phyloP scores from a whole-genome alignment of 2,113 vertebrate species.

The Crotophaga sulcirostris region DNA sequence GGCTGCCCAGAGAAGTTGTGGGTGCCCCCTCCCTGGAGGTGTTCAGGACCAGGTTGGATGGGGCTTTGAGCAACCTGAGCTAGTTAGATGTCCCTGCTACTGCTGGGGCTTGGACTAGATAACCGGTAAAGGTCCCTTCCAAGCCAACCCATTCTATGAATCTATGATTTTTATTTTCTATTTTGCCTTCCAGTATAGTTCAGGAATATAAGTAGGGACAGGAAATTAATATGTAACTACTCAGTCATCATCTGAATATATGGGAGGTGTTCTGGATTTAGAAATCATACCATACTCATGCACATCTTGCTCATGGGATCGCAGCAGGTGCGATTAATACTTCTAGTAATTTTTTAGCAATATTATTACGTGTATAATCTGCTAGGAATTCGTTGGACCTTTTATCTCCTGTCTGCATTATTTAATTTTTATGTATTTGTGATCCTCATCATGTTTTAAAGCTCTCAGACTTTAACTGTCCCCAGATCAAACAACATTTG shows the following conservation, averaged over 20 bases:
- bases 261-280: background rate
- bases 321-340: background rate
- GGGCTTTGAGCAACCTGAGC: too few relatives aligned
- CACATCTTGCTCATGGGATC: background rate
- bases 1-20: too few relatives aligned
- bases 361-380: background rate
- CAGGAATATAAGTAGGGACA: background rate
- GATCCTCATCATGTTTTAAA: background rate
- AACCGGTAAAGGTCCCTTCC: too few relatives aligned
- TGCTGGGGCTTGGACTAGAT: too few relatives aligned
- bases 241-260: background rate
- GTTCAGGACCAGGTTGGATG: too few relatives aligned
- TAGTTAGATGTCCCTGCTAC: too few relatives aligned
- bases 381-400: background rate
- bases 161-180: background rate
- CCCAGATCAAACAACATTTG: background rate
- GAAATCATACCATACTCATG: rapidly evolving
- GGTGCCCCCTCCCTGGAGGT: too few relatives aligned
- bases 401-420: background rate
- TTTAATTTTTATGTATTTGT: background rate
- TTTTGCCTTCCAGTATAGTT: background rate
- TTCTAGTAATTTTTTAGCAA: background rate
- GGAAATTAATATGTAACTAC: background rate
- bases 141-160: too few relatives aligned
- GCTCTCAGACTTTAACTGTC: background rate